phyloP scores from a whole-genome alignment of 2,888 invertebrate species.

The Hedychridium roseum region DNA sequence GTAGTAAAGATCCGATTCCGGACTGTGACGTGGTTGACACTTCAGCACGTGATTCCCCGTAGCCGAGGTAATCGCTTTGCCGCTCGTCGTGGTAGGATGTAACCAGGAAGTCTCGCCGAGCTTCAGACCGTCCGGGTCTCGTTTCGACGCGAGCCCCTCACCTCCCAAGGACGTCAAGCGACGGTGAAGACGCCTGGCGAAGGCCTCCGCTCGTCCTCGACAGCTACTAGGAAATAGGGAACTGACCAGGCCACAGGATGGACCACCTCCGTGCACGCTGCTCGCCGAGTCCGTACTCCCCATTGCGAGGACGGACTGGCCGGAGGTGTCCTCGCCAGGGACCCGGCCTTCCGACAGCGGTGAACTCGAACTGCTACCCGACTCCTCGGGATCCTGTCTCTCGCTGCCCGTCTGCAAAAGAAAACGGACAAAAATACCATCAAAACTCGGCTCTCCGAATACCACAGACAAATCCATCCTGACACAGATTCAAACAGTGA shows the following conservation, averaged over 20 bases:
- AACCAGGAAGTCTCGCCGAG: constrained; percentile 53
- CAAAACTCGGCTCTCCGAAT: too few species aligned
- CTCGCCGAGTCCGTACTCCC: constrained; percentile 55
- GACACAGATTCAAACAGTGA: too few species aligned
- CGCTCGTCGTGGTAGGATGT: constrained; percentile 31
- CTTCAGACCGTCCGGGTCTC: too few species aligned
- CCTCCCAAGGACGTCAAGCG: constrained; percentile 76
- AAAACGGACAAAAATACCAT: neutral
- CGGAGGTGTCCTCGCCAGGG: constrained; percentile 19
- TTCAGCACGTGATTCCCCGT: constrained; percentile 57
- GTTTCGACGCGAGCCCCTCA: constrained; percentile 52
- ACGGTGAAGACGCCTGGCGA: constrained; percentile 79
- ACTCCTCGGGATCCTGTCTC: constrained; percentile 31
- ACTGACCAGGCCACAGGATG: constrained; percentile 54
- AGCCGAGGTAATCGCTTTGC: constrained; percentile 37
- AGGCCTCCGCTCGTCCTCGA: constrained; percentile 81
- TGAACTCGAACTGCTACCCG: constrained; percentile 25
- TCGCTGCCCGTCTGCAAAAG: constrained; percentile 34
- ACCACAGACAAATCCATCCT: too few species aligned
- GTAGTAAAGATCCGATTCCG: constrained; percentile 54
- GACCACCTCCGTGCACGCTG: constrained; percentile 66
- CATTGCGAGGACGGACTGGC: constrained; percentile 40
- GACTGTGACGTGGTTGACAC: constrained; percentile 65
- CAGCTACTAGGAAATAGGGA: constrained; percentile 72
- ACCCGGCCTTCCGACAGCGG: constrained; percentile 31